Evolutionary conservation across 2,888 invertebrate genomes (phyloP).

Genomic region (Ormyrus pomaceus): DNA sequence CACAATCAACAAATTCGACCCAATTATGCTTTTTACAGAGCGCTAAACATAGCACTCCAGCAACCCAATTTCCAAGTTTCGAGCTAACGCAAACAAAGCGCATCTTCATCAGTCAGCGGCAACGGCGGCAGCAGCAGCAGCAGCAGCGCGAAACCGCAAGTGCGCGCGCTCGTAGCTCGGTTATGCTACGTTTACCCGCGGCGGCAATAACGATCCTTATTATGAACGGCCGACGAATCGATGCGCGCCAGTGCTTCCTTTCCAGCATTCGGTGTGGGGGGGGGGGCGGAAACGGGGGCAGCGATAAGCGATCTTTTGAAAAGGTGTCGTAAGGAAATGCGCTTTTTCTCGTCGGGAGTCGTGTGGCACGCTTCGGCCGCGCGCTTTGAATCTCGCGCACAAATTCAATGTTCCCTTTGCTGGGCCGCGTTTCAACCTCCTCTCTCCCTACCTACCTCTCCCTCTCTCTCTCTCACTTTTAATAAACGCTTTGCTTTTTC

Average conservation of each 20-base stretch:
- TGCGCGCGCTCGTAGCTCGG: conserved; percentile 40
- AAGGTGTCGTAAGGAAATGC: neutral
- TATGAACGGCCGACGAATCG: neutral
- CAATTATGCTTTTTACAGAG: too few species aligned
- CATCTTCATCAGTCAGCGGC: too few species aligned
- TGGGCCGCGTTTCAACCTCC: neutral
- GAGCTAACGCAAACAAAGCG: too few species aligned
- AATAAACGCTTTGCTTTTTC: conserved; percentile 42
- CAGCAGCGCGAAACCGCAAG: too few species aligned
- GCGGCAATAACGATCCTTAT: conserved; percentile 46
- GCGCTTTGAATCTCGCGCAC: conserved; percentile 39
- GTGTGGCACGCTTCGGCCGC: conserved; percentile 14
- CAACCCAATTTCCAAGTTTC: too few species aligned
- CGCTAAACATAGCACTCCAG: too few species aligned
- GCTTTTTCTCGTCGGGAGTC: neutral
- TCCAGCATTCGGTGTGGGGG: too few species aligned
- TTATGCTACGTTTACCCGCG: conserved; percentile 20
- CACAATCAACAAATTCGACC: too few species aligned
- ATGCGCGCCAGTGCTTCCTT: too few species aligned
- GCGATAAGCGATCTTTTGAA: conserved; percentile 31
- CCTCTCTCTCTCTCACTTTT: conserved; percentile 24
- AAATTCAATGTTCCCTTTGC: conserved; percentile 51
- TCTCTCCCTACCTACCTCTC: neutral
- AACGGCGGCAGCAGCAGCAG: too few species aligned
- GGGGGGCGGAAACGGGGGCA: neutral